Conservation (phyloP, 2,113 vertebrate genomes). For the Halichoeres trimaculatus region DNA sequence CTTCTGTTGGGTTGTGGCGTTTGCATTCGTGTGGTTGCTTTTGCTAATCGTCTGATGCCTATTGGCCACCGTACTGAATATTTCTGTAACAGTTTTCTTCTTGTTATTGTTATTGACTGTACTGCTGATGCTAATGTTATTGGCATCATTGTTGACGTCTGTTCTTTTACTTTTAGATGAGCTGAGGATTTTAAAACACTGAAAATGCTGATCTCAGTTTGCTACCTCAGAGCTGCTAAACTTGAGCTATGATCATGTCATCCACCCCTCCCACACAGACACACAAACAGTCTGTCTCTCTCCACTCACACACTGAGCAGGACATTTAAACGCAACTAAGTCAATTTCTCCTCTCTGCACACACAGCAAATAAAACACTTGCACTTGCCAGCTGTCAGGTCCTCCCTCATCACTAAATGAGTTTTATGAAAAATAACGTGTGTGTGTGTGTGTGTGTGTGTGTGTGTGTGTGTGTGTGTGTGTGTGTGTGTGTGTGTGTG, state of each 20-base stretch:
- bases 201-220: conserved; percentile 25
- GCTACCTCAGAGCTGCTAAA: conserved; percentile 23
- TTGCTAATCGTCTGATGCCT: no score
- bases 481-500: no score
- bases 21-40: no score
- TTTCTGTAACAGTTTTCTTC: neutral
- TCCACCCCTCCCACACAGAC: neutral
- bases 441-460: conserved; percentile 7
- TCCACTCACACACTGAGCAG: neutral
- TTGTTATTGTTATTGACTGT: neutral
- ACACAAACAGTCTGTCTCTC: no score
- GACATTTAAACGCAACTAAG: conserved; percentile 33
- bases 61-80: no score
- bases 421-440: conserved; percentile 4
- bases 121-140: neutral
- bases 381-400: conserved; percentile 20
- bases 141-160: neutral
- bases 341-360: neutral
- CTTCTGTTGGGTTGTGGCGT: no score
- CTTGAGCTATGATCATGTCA: conserved; percentile 10
- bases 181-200: neutral
- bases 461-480: no score
- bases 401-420: conserved; percentile 25
- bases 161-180: neutral
- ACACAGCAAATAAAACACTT: conserved; percentile 19